Evolutionary conservation across 1,140 invertebrate genomes (phyloP).

Genomic region (Drosophila teissieri): DNA sequence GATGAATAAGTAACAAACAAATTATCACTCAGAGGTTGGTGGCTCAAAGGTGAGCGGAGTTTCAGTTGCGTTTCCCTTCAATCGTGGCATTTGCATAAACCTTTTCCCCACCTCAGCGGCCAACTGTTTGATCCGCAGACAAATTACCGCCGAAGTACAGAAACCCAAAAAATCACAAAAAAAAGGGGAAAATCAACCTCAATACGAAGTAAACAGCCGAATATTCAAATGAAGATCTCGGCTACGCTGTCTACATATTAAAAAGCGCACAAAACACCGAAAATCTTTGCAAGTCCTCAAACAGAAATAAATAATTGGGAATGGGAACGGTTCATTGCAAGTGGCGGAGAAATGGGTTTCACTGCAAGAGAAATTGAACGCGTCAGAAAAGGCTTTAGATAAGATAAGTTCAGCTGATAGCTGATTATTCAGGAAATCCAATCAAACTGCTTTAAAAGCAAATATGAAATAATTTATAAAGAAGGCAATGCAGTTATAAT

Average conservation of each 20-base stretch:
- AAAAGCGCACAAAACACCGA: constrained; percentile 26
- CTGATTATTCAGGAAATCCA: not conserved
- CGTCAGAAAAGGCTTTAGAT: not conserved
- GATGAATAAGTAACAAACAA: constrained; percentile 69
- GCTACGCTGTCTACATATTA: constrained; percentile 62
- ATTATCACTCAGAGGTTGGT: constrained; percentile 46
- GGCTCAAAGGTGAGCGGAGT: constrained; percentile 11
- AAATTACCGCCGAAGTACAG: constrained; percentile 53
- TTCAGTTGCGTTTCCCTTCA: constrained; percentile 9
- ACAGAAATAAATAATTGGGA: constrained; percentile 19
- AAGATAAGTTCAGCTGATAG: too few species aligned
- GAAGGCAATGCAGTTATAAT: too few species aligned
- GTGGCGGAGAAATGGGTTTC: constrained; percentile 10
- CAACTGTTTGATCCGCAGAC: constrained; percentile 63
- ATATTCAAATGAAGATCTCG: constrained; percentile 35
- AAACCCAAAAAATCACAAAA: not conserved
- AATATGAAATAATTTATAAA: too few species aligned
- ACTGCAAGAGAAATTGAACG: constrained; percentile 11
- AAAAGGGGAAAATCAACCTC: constrained; percentile 38
- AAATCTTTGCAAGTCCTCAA: constrained; percentile 17
- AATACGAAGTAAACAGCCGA: constrained; percentile 21
- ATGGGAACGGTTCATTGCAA: constrained; percentile 2
- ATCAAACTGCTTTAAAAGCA: too few species aligned
- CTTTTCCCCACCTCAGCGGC: constrained; percentile 41
- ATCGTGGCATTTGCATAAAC: constrained; percentile 58